Base-by-base conservation (phyloP, 2,888 invertebrate species). In the Linnaemya vulpina region DNA sequence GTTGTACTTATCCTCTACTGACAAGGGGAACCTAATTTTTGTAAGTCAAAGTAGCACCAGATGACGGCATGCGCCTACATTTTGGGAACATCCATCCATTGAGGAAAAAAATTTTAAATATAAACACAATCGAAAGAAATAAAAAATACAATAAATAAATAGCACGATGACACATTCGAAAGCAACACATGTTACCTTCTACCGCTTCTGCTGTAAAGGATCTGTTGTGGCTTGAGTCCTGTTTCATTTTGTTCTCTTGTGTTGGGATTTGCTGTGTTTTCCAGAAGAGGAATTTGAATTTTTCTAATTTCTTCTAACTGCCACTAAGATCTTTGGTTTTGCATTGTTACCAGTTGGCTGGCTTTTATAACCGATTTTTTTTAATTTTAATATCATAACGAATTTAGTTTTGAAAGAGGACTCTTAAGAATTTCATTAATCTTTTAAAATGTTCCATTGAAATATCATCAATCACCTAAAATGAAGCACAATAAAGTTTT, bases 11-110 rank as follows among this genome's bases (percentile, higher is more conserved):
- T 70, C 75, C 63, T 22, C 38, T 22, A 70, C 71, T 80, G 80
- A 71, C 67, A 77, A 84, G 73, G 78, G 82, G 82, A 85, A 67
- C 67, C 90, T 90, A 91, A 90, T 65, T 65, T 90, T 78, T 82
- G 83, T 83, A 90, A 90, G 91, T 89, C 91, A 90, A 90, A 90
- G 91, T 89, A 90, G 90, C 90, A 91, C 90, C 90, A 91, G 91
- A 91, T 91, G 90, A 91, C 90, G 90, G 91, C 91, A 89, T 90
- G 90, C 90, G 90, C 91, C 91, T 87, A 84, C 86, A 79, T 84
- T 80, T 84, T 25, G 68, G 67, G 38, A 84, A 73, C 63, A 84
- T 75, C 81, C 73, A 25, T 25, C 10, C 68, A 43, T 25, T 9
- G 13, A 40, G 30, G 65, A 51, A 58, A 43, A 51, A 87, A 86